Conservation (phyloP, 2,113 vertebrate genomes). For the Australoheros scitulus region DNA sequence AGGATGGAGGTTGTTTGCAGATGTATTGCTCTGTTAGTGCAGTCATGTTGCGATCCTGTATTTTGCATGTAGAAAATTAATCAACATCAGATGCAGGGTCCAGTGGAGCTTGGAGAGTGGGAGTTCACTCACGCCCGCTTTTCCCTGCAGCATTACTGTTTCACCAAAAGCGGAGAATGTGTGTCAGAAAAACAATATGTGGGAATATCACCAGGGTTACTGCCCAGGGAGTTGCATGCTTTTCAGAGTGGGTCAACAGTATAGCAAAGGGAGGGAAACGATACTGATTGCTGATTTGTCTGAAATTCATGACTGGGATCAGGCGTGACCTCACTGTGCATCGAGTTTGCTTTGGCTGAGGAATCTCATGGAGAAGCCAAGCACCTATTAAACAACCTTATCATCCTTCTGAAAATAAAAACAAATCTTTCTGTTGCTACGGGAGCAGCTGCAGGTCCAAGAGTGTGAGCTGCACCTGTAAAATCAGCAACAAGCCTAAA, state of each 20-base stretch:
- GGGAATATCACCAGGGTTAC: constrained; percentile 27
- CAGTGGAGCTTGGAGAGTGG: neutral
- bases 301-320: constrained; percentile 27
- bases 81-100: constrained; percentile 38
- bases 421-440: constrained; percentile 12
- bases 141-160: constrained; percentile 9
- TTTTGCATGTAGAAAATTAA: constrained; percentile 21
- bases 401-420: constrained; percentile 30
- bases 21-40: neutral
- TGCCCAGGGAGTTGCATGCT: constrained; percentile 32
- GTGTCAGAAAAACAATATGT: constrained; percentile 44
- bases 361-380: constrained; percentile 21
- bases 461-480: constrained; percentile 13
- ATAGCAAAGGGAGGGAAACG: constrained; percentile 34
- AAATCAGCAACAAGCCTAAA: neutral
- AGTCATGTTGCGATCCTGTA: neutral
- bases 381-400: constrained; percentile 3
- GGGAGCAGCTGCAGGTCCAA: neutral
- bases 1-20: neutral
- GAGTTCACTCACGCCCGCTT: neutral
- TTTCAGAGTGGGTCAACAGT: constrained; percentile 30
- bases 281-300: constrained; percentile 58
- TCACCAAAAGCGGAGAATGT: constrained; percentile 32
- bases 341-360: constrained; percentile 15
- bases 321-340: constrained; percentile 42